Evolutionary conservation across 1,140 invertebrate genomes (phyloP), one percentile per base, ranked within the genome.

Genomic region (Drosophila funebris): DNA sequence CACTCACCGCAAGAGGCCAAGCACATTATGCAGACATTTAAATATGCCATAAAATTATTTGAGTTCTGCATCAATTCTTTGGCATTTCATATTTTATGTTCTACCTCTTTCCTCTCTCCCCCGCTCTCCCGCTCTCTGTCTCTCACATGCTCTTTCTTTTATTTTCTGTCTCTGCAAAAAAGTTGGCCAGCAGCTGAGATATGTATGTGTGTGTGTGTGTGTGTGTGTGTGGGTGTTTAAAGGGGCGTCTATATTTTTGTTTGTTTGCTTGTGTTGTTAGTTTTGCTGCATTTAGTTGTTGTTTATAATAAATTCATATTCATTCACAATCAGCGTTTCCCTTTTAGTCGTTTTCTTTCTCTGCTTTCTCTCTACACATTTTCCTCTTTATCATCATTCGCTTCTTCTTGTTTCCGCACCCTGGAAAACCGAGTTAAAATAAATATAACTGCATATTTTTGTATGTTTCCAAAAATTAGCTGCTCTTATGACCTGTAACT

Each of bases 31-130:
- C 83, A 82, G 78, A 70, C 82, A 78, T 74, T 87, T 78, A 88
- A 87, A 78, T 88, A 82, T 88, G 83, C 75, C 82, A 88, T 88
- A 69, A 82, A 87, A 83, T 87, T 87, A 88, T 87, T 88, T 57
- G 67, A 78, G 75, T 88, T 78, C 75, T 73, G 78, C 75, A 82
- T 68, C 75, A 78, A 87, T 82, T 84, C 63, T 14, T 71, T 48
- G 31, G 20, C 44, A 46, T 52, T 48, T 52, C 43, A 11, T 33
- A 43, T 62, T 29, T 24, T 36, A 52, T 20, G n/a, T 44, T 18
- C 27, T 33, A 60, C 3, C 11, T 29, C 53, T 63, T 46, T 63
- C 63, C 8, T 58, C 13, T 50, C 11, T 6, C 2, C 29, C 36
- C 7, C 36, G 3, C 36, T 13, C 4, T 18, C 37, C 6, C 36